A percentile compares a stretch with the other conserved stretches of the same genome.
phyloP scores from a whole-genome alignment of 2,113 vertebrate species.

The Gallinago paraguaiae region DNA sequence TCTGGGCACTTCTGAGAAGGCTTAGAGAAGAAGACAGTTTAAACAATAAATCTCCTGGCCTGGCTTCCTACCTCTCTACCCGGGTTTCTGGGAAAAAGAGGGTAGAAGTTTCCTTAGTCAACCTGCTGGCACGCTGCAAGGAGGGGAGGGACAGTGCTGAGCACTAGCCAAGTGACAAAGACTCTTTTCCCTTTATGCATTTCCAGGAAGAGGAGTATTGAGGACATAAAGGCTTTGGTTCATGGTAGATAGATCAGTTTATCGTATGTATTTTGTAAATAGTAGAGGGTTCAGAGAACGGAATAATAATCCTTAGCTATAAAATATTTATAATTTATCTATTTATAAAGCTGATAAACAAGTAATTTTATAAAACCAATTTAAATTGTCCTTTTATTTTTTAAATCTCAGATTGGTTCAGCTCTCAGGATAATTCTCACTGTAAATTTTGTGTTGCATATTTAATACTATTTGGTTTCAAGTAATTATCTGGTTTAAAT shows the following conservation, averaged over 20 bases:
- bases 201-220: not conserved
- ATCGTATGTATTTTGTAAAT: not conserved
- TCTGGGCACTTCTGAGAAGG: not conserved
- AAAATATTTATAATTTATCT: constrained; percentile 31
- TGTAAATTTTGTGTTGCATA: constrained; percentile 28
- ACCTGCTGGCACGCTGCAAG: not conserved
- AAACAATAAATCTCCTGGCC: not conserved
- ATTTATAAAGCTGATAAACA: constrained; percentile 20
- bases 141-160: not conserved
- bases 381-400: constrained; percentile 1
- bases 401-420: not conserved
- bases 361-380: constrained; percentile 18
- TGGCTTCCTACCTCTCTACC: not conserved
- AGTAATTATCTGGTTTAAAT: constrained; percentile 2
- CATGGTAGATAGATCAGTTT: not conserved
- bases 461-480: constrained; percentile 42
- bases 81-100: not conserved
- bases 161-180: not conserved
- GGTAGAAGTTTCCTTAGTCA: not conserved
- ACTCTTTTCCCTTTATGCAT: not conserved
- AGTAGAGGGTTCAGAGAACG: not conserved
- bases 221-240: not conserved
- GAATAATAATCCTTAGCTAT: not conserved
- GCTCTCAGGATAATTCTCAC: not conserved
- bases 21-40: not conserved